Evolutionary conservation across 2,888 invertebrate species (phyloP), one percentile per base, ranked within the genome.

Genomic region (Brachypalpus laphriformis): DNA sequence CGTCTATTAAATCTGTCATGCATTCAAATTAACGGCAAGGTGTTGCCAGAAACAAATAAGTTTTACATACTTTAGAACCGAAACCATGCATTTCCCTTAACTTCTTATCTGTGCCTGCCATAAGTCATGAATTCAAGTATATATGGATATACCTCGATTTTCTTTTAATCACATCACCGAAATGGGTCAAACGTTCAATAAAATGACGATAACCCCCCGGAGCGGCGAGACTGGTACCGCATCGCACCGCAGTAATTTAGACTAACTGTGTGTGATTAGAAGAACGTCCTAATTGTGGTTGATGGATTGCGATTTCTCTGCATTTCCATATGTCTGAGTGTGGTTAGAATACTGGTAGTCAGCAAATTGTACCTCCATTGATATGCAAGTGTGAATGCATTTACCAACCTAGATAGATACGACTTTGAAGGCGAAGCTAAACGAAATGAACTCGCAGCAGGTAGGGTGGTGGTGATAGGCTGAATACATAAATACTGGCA

Each of bases 251-350:
- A 49, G 70, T 75, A 71, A 65, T 74, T 83, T 34, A 66, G 56
- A 68, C 37, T 54, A 49, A 65, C 45, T 70, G 70, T 34, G 49
- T 75, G 49, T 28, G 74, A 80, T 80, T 65, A 80, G 68, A 78
- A 74, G 63, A 56, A 16, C 63, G 83, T 74, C 80, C 80, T 80
- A 80, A 85, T 85, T 85, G 81, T 31, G 85, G 85, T 81, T 78
- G 70, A 75, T 65, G 40, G 51, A 80, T 71, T 75, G 70, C 85
- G 75, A 81, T 81, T 85, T 81, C 85, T 75, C 81, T 51, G 47
- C 45, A 56, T 57, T 56, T 51, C 40, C 66, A 51, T 72, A 28
- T n/a, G 20, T 8, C n/a, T 56, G 2, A 3, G 72, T 57, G 56
- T 9, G 54, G 56, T 76, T 63, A 65, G 57, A 76, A 76, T 75